Conservation (phyloP, 1,140 invertebrate genomes). For the Drosophila mojavensis region DNA sequence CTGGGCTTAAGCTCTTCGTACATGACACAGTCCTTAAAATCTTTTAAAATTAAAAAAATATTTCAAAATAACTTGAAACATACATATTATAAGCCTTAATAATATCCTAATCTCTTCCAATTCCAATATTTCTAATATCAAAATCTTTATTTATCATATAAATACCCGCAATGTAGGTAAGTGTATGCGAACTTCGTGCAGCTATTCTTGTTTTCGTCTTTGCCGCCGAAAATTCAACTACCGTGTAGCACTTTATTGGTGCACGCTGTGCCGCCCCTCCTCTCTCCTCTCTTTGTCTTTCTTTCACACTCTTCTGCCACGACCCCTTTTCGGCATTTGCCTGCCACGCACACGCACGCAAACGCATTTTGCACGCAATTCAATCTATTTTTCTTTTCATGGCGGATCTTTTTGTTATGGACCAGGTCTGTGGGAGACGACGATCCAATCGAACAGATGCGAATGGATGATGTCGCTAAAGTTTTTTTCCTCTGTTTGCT, state of each 20-base stretch:
- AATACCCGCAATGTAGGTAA: not conserved
- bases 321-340: not conserved
- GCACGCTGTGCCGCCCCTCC: constrained; percentile 25
- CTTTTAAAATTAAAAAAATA: too few species aligned
- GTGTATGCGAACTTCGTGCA: constrained; percentile 17
- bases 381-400: constrained; percentile 77
- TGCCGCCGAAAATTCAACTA: constrained; percentile 37
- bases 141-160: too few species aligned
- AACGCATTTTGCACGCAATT: constrained; percentile 81
- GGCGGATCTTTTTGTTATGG: constrained; percentile 73
- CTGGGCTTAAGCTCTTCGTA: too few species aligned
- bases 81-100: too few species aligned
- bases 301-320: not conserved
- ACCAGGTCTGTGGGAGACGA: constrained; percentile 29
- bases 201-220: not conserved
- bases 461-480: constrained; percentile 64
- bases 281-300: not conserved
- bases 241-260: constrained; percentile 61
- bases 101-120: too few species aligned
- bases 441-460: constrained; percentile 39
- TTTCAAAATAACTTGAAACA: too few species aligned
- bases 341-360: constrained; percentile 44
- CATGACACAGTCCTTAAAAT: too few species aligned
- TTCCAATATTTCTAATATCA: too few species aligned
- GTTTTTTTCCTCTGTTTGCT: constrained; percentile 34